Base-by-base conservation (phyloP, 2,113 vertebrate genomes). In the Stegostoma tigrinum region DNA sequence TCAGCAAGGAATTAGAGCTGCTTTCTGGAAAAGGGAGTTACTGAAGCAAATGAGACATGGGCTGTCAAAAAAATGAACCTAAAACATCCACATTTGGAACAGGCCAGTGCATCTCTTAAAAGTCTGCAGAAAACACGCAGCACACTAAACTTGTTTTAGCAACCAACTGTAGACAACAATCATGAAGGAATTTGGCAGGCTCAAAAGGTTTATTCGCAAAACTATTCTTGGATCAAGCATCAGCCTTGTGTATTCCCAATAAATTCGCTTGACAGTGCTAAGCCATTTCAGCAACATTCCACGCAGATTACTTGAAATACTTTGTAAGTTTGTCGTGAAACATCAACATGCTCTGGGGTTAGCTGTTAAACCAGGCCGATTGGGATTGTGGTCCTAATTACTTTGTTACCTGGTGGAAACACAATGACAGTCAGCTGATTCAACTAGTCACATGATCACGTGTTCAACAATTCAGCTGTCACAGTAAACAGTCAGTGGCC, bases 81-180 rank as follows among this genome's bases (percentile, higher is more conserved):
- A 24, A 52, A 95, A 34, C 67, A 52, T 48, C 45, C 42, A 95
- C 68, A 27, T 52, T 95, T 67, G 38, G 91, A 94, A 3, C 38
- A 45, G 34, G n/a, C 34, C 66, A 30, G 48, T 70, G 27, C 94
- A 34, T 30, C 61, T 52, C 67, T 95, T 27, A 95, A 48, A 94
- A 67, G 10, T 61, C 52, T 64, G 52, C 34, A 70, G 93, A 67
- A 68, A 95, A 72, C 94, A 72, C 5, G 38, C 67, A 95, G 42
- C 68, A 52, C 66, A 30, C 23, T 2, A 48, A 38, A 75, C 67
- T 95, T 75, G 94, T 75, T 52, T 95, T 95, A 95, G 45, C 94
- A 95, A 95, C 94, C 89, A 10, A 95, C 27, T 52, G 68, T 24
- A 48, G 67, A 24, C 72, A 95, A 95, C 94, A 95, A 70, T 34